A percentile compares a stretch with the other conserved stretches of the same genome.
These are phyloP conservation scores for Netelia virgata DNA, from an alignment of 2,888 invertebrate genomes.

Conservation along the genomic window DNA sequence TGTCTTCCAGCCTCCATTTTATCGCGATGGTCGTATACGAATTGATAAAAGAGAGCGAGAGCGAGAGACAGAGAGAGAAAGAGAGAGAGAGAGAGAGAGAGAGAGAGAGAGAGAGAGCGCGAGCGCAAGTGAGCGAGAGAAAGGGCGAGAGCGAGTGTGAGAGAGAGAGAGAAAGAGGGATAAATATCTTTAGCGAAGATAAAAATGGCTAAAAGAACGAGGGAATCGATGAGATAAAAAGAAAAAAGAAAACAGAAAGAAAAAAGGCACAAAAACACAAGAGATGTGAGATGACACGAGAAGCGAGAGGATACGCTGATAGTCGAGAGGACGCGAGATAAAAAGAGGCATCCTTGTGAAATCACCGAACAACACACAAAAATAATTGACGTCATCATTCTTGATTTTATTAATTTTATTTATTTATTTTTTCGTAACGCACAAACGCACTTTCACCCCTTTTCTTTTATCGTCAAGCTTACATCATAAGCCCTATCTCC, in stretches of 20 bases:
- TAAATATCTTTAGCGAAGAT: constrained; percentile 26
- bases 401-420: constrained; percentile 14
- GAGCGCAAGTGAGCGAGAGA: no score
- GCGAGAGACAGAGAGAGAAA: constrained; percentile 23
- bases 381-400: constrained; percentile 25
- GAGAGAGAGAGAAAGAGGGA: constrained; percentile 54
- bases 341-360: constrained; percentile 78
- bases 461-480: constrained; percentile 10
- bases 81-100: constrained; percentile 57
- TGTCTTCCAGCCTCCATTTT: constrained; percentile 77
- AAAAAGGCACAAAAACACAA: constrained; percentile 21
- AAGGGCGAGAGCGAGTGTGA: constrained; percentile 39
- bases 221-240: constrained; percentile 53
- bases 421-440: constrained; percentile 62
- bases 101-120: constrained; percentile 47
- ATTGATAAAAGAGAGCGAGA: constrained; percentile 44
- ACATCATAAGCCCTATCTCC: constrained; percentile 3
- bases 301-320: constrained; percentile 64
- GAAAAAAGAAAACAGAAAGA: constrained; percentile 53
- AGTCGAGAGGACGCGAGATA: constrained; percentile 70
- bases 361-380: constrained; percentile 53
- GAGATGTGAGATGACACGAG: constrained; percentile 42
- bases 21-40: constrained; percentile 69
- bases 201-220: constrained; percentile 50
- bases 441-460: constrained; percentile 65